Base-by-base conservation (phyloP, 2,113 vertebrate genomes). In the Passer montanus region DNA sequence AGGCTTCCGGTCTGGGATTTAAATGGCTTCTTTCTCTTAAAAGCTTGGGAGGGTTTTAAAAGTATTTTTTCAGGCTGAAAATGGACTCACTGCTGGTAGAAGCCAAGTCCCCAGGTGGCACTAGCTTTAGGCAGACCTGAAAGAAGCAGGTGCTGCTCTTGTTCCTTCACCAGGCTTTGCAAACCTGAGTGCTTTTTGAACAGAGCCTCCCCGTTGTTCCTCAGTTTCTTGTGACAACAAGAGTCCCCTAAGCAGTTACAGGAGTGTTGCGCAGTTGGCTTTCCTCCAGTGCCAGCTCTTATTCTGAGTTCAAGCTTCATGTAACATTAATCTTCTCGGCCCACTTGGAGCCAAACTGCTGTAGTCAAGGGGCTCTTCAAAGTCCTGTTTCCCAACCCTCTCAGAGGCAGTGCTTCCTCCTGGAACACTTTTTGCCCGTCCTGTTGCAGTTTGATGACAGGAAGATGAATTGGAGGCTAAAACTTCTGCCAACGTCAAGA, bases 1-100 rank as follows among this genome's bases (percentile, higher is more conserved):
- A 95, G 62, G 84, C 79, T 96, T 97, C 93, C 21, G 44, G 92
- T 80, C 69, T 79, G 76, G 56, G 72, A 76, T 90, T 95, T 95
- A 86, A 88, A 79, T 37, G n/a, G 16, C 50, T 88, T 85, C 44
- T 95, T 91, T 82, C 44, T 92, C 53, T 84, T 92, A 64, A 87
- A 87, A 94, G 88, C 21, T 49, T 75, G 41, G 62, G 37, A 90
- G 52, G 31, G 49, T 89, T 87, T 83, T 5, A 8, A 55, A 72
- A 82, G 49, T 74, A 62, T 28, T 84, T 93, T 95, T 95, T 80
- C 41, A 83, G 39, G 37, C 84, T 85, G 47, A 82, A 92, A 96
- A 69, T 35, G 35, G 81, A 72, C 27, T 20, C 76, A 59, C 20
- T 84, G 26, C 50, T 87, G 23, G 12, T 89, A 43, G 67, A 84